A percentile compares a stretch with the other conserved stretches of the same genome.
Evolutionary conservation across 2,113 vertebrate species (phyloP).

Genomic region (Notothenia rossii): DNA sequence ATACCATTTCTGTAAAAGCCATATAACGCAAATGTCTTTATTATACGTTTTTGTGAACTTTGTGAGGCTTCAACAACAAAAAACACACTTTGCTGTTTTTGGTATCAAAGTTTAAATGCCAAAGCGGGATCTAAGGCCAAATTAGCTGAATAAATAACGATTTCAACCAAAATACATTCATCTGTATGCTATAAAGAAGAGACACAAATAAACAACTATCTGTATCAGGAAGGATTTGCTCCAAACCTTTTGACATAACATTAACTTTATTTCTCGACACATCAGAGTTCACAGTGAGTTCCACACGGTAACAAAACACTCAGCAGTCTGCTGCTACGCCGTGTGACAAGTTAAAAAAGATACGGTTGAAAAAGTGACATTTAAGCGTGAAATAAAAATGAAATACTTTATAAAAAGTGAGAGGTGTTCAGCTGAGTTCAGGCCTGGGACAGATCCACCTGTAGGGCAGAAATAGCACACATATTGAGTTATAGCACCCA

Average conservation of each 20-base stretch:
- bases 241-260: not conserved
- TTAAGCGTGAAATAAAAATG: conserved; percentile 21
- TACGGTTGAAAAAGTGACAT: conserved; percentile 19
- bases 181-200: not conserved
- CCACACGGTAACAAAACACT: conserved; percentile 32
- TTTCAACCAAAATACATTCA: too few species aligned
- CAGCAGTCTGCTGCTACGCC: not conserved
- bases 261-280: conserved; percentile 32
- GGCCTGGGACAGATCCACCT: conserved; percentile 55
- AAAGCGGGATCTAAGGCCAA: too few species aligned
- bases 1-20: too few species aligned
- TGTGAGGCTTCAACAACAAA: too few species aligned
- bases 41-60: too few species aligned
- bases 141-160: not conserved
- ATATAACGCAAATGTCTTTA: too few species aligned
- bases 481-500: too few species aligned
- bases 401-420: conserved; percentile 31
- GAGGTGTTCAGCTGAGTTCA: conserved; percentile 31
- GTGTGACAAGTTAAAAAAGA: not conserved
- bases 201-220: too few species aligned
- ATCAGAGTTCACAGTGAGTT: not conserved
- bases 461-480: conserved; percentile 41
- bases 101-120: too few species aligned
- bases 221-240: not conserved
- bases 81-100: too few species aligned